Conservation (phyloP, 1,140 invertebrate species). For the Drosophila carrolli region DNA sequence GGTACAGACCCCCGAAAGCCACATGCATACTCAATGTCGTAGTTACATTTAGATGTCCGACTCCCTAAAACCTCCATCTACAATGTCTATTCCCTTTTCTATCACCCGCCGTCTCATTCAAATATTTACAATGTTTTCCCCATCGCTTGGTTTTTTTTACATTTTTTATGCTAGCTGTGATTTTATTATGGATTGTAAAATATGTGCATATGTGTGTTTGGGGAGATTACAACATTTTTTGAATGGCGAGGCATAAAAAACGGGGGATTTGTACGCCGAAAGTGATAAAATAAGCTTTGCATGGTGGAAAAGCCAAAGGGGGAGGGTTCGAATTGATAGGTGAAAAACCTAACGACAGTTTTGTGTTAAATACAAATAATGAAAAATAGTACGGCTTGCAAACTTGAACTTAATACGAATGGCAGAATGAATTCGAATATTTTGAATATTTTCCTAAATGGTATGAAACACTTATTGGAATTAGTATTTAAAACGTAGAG, state of each 20-base stretch:
- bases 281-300: constrained; percentile 43
- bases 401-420: constrained; percentile 39
- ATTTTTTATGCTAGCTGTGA: constrained; percentile 20
- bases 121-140: constrained; percentile 59
- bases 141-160: constrained; percentile 10
- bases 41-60: constrained; percentile 48
- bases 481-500: too few relatives aligned
- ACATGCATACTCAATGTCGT: constrained; percentile 49
- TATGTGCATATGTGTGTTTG: constrained; percentile 45
- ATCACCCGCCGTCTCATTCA: constrained; percentile 40
- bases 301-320: constrained; percentile 10
- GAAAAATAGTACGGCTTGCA: not conserved
- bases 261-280: constrained; percentile 43
- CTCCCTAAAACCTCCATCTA: not conserved
- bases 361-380: constrained; percentile 26
- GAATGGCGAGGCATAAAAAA: constrained; percentile 44
- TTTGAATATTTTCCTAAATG: not conserved
- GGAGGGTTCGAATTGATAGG: constrained; percentile 6
- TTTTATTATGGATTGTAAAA: constrained; percentile 50
- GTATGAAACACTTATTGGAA: not conserved
- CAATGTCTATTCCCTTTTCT: constrained; percentile 29
- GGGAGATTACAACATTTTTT: constrained; percentile 47
- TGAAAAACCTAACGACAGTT: constrained; percentile 12
- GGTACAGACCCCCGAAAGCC: constrained; percentile 39
- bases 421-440: constrained; percentile 12